These are phyloP conservation scores for Tribolium castaneum DNA, from an alignment of 1,140 invertebrate genomes.

Conservation along the genomic window DNA sequence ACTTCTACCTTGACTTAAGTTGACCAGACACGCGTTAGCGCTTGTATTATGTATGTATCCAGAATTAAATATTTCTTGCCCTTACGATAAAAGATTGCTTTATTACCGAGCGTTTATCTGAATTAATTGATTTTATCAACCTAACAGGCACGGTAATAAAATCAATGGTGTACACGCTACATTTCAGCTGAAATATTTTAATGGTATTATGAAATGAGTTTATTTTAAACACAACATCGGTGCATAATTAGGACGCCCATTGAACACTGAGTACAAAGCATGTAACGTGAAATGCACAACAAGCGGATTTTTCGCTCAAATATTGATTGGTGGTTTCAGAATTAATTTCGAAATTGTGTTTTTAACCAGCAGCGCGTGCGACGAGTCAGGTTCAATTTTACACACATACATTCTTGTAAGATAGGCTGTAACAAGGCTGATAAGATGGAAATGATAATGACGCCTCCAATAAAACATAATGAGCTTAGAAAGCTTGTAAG, in stretches of 20 bases:
- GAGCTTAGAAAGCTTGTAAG: slow-evolving; percentile 28
- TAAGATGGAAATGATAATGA: slow-evolving; percentile 21
- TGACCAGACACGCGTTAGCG: too few relatives aligned
- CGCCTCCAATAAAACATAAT: slow-evolving; percentile 5
- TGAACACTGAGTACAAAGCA: not conserved
- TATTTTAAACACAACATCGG: not conserved
- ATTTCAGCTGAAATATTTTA: not conserved
- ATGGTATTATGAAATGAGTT: not conserved
- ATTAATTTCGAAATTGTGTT: not conserved
- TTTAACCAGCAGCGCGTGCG: too few relatives aligned
- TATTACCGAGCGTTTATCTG: not conserved
- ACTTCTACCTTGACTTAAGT: too few relatives aligned
- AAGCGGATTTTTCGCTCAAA: too few relatives aligned
- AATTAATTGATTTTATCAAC: not conserved
- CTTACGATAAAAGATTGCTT: not conserved
- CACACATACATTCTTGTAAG: slow-evolving; percentile 3
- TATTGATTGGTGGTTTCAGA: not conserved
- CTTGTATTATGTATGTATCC: too few relatives aligned
- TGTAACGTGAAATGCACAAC: too few relatives aligned
- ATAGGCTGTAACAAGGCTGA: not conserved
- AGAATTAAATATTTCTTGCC: not conserved
- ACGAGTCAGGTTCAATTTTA: slow-evolving; percentile 1
- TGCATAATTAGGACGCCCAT: not conserved
- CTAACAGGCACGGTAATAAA: not conserved
- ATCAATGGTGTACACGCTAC: not conserved